Evolutionary conservation across 92 coral and sea anemone genomes (phyloP).

Genomic region (Siderastrea siderea): DNA sequence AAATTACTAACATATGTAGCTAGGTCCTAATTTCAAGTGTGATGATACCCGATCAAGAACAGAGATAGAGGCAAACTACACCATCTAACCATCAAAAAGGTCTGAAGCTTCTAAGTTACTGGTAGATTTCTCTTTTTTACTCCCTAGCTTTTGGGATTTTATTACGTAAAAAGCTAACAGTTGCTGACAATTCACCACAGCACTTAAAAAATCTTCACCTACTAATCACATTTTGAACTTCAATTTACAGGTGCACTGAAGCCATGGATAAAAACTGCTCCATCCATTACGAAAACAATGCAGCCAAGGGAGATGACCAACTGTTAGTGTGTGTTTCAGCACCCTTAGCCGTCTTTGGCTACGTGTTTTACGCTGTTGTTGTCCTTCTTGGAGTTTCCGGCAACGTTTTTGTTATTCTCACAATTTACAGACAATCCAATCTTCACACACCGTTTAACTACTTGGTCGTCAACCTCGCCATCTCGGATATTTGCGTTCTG

Average conservation of each 20-base stretch:
- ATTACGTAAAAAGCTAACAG: too few relatives aligned
- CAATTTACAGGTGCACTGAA: neutral
- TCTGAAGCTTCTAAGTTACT: too few relatives aligned
- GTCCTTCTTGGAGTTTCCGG: conserved; percentile 21
- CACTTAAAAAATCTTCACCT: too few relatives aligned
- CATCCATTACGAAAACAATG: neutral
- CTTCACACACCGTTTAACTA: conserved; percentile 29
- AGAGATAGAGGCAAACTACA: too few relatives aligned
- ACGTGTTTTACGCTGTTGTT: conserved; percentile 6
- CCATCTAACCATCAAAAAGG: too few relatives aligned
- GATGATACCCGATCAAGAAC: too few relatives aligned
- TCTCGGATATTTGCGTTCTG: conserved; percentile 11
- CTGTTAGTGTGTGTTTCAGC: conserved; percentile 12
- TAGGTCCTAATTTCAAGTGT: too few relatives aligned
- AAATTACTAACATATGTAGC: too few relatives aligned
- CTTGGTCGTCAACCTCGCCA: conserved; percentile 32
- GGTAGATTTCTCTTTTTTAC: too few relatives aligned
- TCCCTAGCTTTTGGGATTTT: too few relatives aligned
- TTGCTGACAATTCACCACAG: too few relatives aligned
- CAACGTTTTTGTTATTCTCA: conserved; percentile 6
- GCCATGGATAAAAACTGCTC: neutral
- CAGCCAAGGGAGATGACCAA: neutral
- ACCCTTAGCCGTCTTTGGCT: conserved; percentile 10
- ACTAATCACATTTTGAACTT: too few relatives aligned
- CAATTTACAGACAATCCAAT: neutral